Evolutionary conservation across 2,888 invertebrate genomes (phyloP), one percentile per base, ranked within the genome.

Genomic region (Axea sp.): DNA sequence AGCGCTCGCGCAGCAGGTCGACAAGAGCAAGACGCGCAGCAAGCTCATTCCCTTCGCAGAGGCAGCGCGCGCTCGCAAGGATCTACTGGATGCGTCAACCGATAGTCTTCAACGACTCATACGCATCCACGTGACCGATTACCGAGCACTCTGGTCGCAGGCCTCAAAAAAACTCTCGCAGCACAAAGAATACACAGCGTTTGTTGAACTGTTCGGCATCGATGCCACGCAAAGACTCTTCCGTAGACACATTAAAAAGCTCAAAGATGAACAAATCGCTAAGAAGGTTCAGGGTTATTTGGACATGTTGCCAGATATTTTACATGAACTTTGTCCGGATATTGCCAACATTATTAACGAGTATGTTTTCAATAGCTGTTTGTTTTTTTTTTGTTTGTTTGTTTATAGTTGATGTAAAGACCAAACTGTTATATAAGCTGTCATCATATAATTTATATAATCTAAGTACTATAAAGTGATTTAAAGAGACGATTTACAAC

Each of bases 91-190:
- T 84, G 93, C 94, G 33, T 95, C 97, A 1, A 95, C 95, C 0
- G 97, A 98, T 85, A 95, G 96, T 0, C 96, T 96, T 82, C 94
- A 95, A 68, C 92, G 94, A 82, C 91, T 98, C 24, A 95, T 98
- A 76, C 91, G 95, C 76, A 91, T 93, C 82, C 95, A 96, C 84
- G 93, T 95, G 5, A 93, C 93, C 31, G 95, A 93, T 86, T 94
- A 90, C 88, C 93, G 95, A 82, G 94, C 95, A 75, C 90, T 94
- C 79, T 97, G 96, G 96, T 94, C 94, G 26, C 93, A 94, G 80
- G 94, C 94, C 6, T 93, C 93, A 76, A 96, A 96, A 87, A 94
- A 95, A 88, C 90, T 98, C 68, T 93, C 94, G 55, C 93, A 94
- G 76, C 94, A 95, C 82, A 94, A 95, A 47, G 97, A 98, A 84